Percentiles rank a stretch among this genome's conserved stretches.
Conservation (phyloP, 2,888 invertebrate genomes). For the Axea sp. region DNA sequence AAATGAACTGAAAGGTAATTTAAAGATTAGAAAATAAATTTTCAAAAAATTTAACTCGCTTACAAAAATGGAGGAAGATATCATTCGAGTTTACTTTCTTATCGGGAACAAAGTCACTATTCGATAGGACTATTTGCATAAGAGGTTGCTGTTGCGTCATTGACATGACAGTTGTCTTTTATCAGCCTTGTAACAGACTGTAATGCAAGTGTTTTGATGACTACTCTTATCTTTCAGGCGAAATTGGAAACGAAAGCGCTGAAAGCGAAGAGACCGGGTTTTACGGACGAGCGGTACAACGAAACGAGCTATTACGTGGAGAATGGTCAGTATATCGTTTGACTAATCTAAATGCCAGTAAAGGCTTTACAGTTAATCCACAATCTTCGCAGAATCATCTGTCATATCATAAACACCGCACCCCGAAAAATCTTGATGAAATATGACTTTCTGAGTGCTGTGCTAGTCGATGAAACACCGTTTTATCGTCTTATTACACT, state of each 20-base stretch:
- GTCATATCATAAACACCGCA: constrained; percentile 27
- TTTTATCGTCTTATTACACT: too few relatives aligned
- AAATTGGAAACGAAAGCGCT: constrained; percentile 94
- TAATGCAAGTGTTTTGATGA: constrained; percentile 48
- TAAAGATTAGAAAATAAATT: too few relatives aligned
- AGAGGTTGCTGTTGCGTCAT: constrained; percentile 29
- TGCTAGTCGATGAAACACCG: too few relatives aligned
- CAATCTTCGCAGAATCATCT: constrained; percentile 23
- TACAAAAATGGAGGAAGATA: too few relatives aligned
- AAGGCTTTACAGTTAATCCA: constrained; percentile 45
- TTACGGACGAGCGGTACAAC: constrained; percentile 95
- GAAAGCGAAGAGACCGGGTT: constrained; percentile 94
- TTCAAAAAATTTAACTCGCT: too few relatives aligned
- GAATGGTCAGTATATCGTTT: constrained; percentile 86
- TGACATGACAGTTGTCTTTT: constrained; percentile 44
- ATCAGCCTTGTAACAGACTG: constrained; percentile 30
- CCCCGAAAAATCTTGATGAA: constrained; percentile 2
- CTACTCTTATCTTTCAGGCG: constrained; percentile 84
- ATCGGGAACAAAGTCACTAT: constrained; percentile 14
- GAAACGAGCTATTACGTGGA: constrained; percentile 97
- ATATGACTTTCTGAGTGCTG: constrained; percentile 15
- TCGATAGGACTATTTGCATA: constrained; percentile 26
- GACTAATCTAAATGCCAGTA: constrained; percentile 54
- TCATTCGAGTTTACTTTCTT: too few relatives aligned
- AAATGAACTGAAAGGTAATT: too few relatives aligned